Conservation (phyloP, 2,113 vertebrate genomes). For the Hemibagrus wyckioides region DNA sequence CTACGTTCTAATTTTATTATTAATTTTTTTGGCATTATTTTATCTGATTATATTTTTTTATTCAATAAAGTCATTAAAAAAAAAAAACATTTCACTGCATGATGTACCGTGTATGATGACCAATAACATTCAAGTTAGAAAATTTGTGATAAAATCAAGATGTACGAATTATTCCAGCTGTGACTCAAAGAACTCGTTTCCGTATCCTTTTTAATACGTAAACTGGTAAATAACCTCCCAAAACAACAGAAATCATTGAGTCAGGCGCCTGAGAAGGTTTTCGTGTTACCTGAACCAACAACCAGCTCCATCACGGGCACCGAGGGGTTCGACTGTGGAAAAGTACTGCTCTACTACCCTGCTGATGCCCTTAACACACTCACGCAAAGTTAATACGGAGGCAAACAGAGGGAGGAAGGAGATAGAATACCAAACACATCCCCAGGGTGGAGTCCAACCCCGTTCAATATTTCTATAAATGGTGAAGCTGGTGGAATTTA, state of each 20-base stretch:
- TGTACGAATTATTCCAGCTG: not conserved
- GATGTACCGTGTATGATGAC: too few relatives aligned
- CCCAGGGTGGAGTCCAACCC: not conserved
- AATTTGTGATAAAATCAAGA: too few relatives aligned
- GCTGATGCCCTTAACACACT: conserved; percentile 17
- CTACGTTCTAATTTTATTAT: too few relatives aligned
- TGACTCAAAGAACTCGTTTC: not conserved
- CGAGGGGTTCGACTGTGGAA: not conserved
- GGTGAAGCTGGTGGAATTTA: not conserved
- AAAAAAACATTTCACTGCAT: too few relatives aligned
- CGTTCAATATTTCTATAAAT: conserved; percentile 25
- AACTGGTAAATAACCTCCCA: too few relatives aligned
- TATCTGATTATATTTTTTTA: too few relatives aligned
- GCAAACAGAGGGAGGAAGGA: not conserved
- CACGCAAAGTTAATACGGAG: not conserved
- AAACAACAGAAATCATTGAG: not conserved
- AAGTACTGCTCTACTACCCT: conserved; percentile 8
- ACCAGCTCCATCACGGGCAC: not conserved
- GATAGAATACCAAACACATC: not conserved
- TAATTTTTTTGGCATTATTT: too few relatives aligned
- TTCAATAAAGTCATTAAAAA: too few relatives aligned
- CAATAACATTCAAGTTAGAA: too few relatives aligned
- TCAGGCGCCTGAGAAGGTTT: not conserved
- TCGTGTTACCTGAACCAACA: not conserved
- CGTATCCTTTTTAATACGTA: too few relatives aligned